Percentiles rank a stretch among this genome's conserved stretches.
Evolutionary conservation across 2,797 vertebrate species (phyloP).

Genomic region (Sternarchorhynchus goeldii): DNA sequence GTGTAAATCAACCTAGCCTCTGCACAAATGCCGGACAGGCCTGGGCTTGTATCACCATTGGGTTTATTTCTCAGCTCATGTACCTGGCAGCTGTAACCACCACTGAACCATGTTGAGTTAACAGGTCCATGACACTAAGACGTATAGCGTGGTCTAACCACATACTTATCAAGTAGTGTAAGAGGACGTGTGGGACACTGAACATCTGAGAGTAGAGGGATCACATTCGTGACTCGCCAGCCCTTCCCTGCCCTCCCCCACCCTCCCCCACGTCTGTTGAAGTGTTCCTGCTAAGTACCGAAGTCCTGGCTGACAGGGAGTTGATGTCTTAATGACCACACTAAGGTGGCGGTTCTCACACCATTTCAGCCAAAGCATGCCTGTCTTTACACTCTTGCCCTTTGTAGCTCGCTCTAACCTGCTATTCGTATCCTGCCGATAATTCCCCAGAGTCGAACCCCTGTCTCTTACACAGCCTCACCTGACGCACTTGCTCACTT

Average conservation of each 20-base stretch:
- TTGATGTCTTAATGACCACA: slow-evolving; percentile 74
- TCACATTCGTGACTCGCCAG: not conserved
- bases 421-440: slow-evolving; percentile 70
- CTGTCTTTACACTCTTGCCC: slow-evolving; percentile 66
- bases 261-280: slow-evolving; percentile 57
- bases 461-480: slow-evolving; percentile 40
- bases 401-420: slow-evolving; percentile 63
- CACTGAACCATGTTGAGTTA: slow-evolving; percentile 16
- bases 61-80: slow-evolving; percentile 11
- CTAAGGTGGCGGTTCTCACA: slow-evolving; percentile 72
- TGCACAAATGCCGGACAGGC: slow-evolving; percentile 33
- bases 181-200: not conserved
- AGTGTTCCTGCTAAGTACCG: slow-evolving; percentile 65
- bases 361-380: slow-evolving; percentile 60
- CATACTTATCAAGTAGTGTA: not conserved
- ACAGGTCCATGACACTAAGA: slow-evolving; percentile 15
- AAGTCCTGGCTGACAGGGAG: slow-evolving; percentile 64
- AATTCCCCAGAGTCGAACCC: slow-evolving; percentile 55
- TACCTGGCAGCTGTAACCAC: slow-evolving; percentile 4
- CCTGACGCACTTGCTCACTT: slow-evolving; percentile 60
- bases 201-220: slow-evolving; percentile 23
- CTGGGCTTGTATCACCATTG: slow-evolving; percentile 32
- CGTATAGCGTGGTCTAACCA: not conserved
- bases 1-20: not conserved
- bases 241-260: no score